Evolutionary conservation across 53 echinoderm and acorn worm species (phyloP), one percentile per base, ranked within the genome.

Genomic region (Mesocentrotus franciscanus): DNA sequence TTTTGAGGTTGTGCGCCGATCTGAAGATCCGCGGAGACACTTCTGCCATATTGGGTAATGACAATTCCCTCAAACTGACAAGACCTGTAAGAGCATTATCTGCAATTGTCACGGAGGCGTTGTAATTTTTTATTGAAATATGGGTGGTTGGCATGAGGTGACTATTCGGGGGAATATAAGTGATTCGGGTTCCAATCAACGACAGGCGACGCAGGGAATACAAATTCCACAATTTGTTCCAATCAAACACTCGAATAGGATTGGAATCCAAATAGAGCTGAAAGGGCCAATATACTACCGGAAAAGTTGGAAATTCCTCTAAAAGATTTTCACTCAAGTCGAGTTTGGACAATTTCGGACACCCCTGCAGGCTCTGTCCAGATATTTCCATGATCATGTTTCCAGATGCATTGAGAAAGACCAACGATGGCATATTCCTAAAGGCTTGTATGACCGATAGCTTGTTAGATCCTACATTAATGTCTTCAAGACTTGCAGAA

Each of bases 381-480:
- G 26, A 18, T 55, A 71, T 16, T 27, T 70, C 39, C 17, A 6
- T 8, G 56, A 92, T 72, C 92, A n/a, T 10, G 15, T 92, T 92
- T 70, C 36, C 42, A n/a, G 92, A 70, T 70, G 35, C 33, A 92
- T 92, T 92, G 9, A 92, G 92, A 36, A 17, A 18, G 56, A 18
- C 14, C 39, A 92, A 59, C 10, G 42, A 49, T 20, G 72, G 71
- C 71, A 92, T 36, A 59, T 72, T 92, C 36, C 24, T 56, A 15
- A 92, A 92, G 9, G 75, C 71, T 33, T 55, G 18, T n/a, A 92
- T 1, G 59, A 74, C 74, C 5, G 39, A 20, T 35, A 92, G 16
- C 20, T 71, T 92, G 56, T 92, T 92, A 49, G 55, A 72, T 42
- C 92, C 92, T 22, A 92, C 42, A n/a, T 92, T 75, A 20, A 92